A percentile compares a stretch with the other conserved stretches of the same genome.
These are phyloP conservation scores for Heteronetta atricapilla DNA, from an alignment of 2,113 vertebrate species.

Conservation along the genomic window DNA sequence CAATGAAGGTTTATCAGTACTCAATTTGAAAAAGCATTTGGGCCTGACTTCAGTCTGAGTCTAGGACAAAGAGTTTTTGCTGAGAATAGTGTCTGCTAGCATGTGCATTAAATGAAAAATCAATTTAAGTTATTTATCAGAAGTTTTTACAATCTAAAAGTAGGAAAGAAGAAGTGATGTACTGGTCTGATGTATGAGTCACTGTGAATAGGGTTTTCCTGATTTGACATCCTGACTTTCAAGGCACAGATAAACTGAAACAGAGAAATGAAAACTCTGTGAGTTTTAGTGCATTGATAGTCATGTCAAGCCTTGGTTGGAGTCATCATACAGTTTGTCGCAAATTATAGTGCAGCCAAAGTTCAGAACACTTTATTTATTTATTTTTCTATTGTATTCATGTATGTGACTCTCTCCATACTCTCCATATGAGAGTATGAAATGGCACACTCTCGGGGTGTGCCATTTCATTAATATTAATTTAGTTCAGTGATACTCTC, in stretches of 20 bases:
- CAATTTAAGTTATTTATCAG: constrained; percentile 33
- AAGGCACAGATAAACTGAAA: not conserved
- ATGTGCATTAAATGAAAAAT: constrained; percentile 37
- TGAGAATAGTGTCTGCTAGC: constrained; percentile 19
- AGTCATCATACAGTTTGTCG: not conserved
- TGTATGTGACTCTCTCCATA: not conserved
- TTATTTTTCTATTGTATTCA: not conserved
- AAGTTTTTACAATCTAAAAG: not conserved
- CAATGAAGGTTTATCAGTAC: not conserved
- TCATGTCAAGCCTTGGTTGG: not conserved
- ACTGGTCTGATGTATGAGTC: not conserved
- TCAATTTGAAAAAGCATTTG: not conserved
- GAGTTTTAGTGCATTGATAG: not conserved
- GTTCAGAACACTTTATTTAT: not conserved
- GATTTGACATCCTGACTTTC: not conserved
- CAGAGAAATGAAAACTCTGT: not conserved
- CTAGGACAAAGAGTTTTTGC: not conserved
- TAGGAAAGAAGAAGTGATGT: not conserved
- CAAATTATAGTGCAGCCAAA: not conserved
- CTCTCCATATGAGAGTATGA: not conserved
- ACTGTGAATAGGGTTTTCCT: not conserved
- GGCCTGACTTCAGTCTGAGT: not conserved
- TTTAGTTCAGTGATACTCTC: not conserved
- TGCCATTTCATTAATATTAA: not conserved
- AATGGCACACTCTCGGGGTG: not conserved